Evolutionary conservation across 2,888 invertebrate species (phyloP).

Genomic region (Adineta ricciae): DNA sequence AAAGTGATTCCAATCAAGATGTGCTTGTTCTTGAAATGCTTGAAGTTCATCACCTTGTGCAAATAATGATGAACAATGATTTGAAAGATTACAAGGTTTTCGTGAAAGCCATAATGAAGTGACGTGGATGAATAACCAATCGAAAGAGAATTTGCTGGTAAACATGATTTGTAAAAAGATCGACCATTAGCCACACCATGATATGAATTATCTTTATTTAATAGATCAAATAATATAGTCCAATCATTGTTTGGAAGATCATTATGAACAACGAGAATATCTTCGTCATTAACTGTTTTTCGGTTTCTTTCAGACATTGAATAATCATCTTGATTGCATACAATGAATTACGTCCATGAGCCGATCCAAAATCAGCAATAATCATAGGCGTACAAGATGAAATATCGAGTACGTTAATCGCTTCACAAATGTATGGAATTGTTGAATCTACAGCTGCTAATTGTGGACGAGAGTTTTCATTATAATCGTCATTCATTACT

Average conservation of each 20-base stretch:
- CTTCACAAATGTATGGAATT: neutral
- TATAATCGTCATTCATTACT: neutral
- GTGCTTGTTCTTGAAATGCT: neutral
- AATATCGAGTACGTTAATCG: no score
- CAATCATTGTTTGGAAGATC: neutral
- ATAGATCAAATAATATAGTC: neutral
- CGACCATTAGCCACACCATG: neutral
- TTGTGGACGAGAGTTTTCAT: neutral
- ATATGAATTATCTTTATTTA: neutral
- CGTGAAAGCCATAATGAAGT: slow-evolving; percentile 11
- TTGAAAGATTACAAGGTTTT: neutral
- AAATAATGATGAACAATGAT: neutral
- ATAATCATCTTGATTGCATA: neutral
- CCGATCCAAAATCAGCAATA: neutral
- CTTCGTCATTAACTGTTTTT: neutral
- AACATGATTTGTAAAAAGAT: neutral
- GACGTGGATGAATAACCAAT: neutral
- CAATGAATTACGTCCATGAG: neutral
- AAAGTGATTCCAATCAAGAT: neutral
- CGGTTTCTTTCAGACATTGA: neutral
- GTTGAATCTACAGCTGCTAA: neutral
- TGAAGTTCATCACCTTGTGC: neutral
- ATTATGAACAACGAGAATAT: neutral
- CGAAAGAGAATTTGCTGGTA: neutral
- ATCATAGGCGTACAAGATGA: no score